Percentiles rank a stretch among this genome's conserved stretches.
Conservation (phyloP, 1,140 invertebrate genomes). For the Druon quercuslanigerum region DNA sequence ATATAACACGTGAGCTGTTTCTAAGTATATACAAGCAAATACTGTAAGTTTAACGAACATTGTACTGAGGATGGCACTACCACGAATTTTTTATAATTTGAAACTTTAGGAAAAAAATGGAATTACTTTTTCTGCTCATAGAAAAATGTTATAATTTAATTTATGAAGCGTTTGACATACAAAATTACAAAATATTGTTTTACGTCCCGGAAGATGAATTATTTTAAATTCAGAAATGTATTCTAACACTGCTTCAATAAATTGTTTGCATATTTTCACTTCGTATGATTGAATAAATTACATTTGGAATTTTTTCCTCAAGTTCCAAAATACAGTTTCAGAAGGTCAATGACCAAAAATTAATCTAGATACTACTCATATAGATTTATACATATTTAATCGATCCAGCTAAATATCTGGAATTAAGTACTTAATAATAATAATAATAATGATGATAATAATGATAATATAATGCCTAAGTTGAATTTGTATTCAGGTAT, state of each 20-base stretch:
- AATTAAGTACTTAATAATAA: neutral
- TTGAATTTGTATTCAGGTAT: constrained; percentile 8
- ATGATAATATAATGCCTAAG: neutral
- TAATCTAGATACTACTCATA: constrained; percentile 6
- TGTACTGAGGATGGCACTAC: constrained; percentile 55
- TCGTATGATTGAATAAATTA: neutral
- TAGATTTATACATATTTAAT: constrained; percentile 17
- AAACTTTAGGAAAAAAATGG: constrained; percentile 38
- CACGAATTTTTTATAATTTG: constrained; percentile 43
- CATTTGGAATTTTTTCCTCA: neutral
- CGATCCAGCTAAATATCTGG: neutral
- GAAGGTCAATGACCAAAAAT: constrained; percentile 23
- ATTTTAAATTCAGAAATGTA: no score
- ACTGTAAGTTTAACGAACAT: constrained; percentile 19
- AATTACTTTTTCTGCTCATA: constrained; percentile 4
- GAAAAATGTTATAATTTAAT: neutral
- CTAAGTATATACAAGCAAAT: neutral
- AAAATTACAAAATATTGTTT: neutral
- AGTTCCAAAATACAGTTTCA: constrained; percentile 12
- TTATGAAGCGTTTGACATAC: neutral
- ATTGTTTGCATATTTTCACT: no score
- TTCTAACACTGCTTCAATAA: no score
- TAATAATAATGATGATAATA: neutral
- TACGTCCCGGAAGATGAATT: no score
- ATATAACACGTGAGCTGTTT: constrained; percentile 15